These are phyloP conservation scores for Lochmaea crataegi DNA, from an alignment of 2,888 invertebrate genomes.

Conservation along the genomic window DNA sequence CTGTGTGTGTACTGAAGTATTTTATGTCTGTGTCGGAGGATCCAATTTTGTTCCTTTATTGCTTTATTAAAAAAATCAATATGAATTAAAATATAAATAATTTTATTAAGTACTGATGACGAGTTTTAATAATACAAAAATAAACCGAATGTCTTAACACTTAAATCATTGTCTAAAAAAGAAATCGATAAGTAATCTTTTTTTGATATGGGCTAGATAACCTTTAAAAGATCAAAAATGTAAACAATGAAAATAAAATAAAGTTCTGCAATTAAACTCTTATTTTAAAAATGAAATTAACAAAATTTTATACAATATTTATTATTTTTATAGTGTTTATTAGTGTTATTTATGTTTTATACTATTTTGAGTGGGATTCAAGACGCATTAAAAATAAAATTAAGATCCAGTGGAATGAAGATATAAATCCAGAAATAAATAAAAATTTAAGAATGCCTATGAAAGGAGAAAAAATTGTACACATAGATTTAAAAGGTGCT, in stretches of 20 bases:
- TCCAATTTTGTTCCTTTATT: too few species aligned
- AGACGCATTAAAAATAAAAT: constrained; percentile 12
- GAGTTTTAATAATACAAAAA: too few species aligned
- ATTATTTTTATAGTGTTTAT: constrained; percentile 10
- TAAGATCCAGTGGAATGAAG: constrained; percentile 7
- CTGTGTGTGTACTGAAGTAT: too few species aligned
- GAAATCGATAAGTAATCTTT: too few species aligned
- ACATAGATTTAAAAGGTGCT: constrained; percentile 87
- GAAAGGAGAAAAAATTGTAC: constrained; percentile 74
- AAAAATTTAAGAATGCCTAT: constrained; percentile 9
- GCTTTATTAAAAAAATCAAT: too few species aligned
- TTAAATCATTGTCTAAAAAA: too few species aligned
- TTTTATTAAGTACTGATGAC: too few species aligned
- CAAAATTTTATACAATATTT: constrained; percentile 7
- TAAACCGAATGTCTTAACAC: too few species aligned
- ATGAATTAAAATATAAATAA: too few species aligned
- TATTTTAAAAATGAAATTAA: neutral
- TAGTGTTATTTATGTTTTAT: constrained; percentile 10
- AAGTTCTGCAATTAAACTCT: neutral
- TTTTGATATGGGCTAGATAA: neutral
- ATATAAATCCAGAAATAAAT: neutral
- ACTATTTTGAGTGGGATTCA: neutral
- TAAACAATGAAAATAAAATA: neutral
- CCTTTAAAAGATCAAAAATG: constrained; percentile 14
- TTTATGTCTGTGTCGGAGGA: too few species aligned